Base-by-base conservation (phyloP, 2,113 vertebrate species). In the Meles meles region DNA sequence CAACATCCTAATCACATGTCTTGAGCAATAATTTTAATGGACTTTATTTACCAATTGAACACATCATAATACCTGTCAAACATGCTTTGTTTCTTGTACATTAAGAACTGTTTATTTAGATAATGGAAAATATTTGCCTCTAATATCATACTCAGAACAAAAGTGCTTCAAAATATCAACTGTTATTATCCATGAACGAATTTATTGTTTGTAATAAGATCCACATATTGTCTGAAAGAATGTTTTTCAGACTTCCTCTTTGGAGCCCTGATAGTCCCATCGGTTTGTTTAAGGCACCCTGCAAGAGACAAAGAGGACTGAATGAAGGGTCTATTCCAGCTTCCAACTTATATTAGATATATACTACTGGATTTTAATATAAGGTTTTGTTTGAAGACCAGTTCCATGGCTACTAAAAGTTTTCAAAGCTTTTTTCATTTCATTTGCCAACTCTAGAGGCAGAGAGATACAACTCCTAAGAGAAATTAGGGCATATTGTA, bases 131-230 rank as follows among this genome's bases (percentile, higher is more conserved):
- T 39, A 67, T 76, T 92, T 92, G 37, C 10, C 69, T 55, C 90
- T 92, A 93, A 13, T 31, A 55, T 20, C 20, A 96, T 81, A 65
- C 49, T 8, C n/a, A 92, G 59, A 96, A 95, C 91, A 63, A 97
- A 95, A 88, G 27, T 44, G 69, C 37, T 95, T 94, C 29, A 93
- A 92, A 74, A 71, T 86, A 52, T 55, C 52, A 94, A 55, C 13
- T 17, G 17, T 47, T 87, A 82, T 87, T 61, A 57, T 42, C 57
- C 47, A 59, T 13, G 27, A 90, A 49, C 72, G 5, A 65, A 18
- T 72, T 86, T 71, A 39, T 57, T 20, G 57, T 44, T 34, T 18
- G 15, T 61, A 85, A 79, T 69, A 39, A 84, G 59, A 12, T 77
- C 23, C 34, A 85, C 29, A 69, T 57, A 31, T n/a, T 81, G 23